Evolutionary conservation across 1,140 invertebrate species (phyloP).

Genomic region (Drosophila orosa): DNA sequence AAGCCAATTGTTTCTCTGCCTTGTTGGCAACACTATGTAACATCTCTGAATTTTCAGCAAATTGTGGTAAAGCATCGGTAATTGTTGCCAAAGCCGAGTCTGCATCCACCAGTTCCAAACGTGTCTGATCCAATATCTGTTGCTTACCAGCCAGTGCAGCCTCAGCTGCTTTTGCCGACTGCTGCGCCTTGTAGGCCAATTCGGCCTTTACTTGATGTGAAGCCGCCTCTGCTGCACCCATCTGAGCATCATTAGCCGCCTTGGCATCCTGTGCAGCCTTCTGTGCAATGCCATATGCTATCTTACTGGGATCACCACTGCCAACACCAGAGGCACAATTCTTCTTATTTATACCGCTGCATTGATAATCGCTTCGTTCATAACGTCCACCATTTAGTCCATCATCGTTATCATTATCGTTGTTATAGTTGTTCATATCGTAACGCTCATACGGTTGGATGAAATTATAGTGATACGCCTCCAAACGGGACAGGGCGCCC

Average conservation of each 20-base stretch:
- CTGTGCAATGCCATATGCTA: neutral
- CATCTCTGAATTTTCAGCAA: neutral
- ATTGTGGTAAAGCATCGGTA: neutral
- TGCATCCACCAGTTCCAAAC: neutral
- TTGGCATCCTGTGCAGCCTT: neutral
- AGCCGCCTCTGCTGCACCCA: conserved; percentile 1
- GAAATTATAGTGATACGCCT: neutral
- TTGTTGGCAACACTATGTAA: neutral
- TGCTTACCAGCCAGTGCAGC: neutral
- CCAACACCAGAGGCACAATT: neutral
- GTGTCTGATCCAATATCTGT: neutral
- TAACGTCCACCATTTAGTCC: neutral
- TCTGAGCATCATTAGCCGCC: neutral
- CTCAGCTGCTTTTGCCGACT: neutral
- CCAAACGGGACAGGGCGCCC: neutral
- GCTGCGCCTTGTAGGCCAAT: neutral
- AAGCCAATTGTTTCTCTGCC: neutral
- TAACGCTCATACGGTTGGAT: neutral
- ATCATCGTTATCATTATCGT: neutral
- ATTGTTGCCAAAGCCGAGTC: neutral
- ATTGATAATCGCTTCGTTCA: neutral
- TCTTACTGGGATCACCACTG: neutral
- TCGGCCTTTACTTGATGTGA: neutral
- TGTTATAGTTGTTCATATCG: neutral
- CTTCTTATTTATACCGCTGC: accelerated